Conservation (phyloP, 2,888 invertebrate species). For the Saturnia pavonia region DNA sequence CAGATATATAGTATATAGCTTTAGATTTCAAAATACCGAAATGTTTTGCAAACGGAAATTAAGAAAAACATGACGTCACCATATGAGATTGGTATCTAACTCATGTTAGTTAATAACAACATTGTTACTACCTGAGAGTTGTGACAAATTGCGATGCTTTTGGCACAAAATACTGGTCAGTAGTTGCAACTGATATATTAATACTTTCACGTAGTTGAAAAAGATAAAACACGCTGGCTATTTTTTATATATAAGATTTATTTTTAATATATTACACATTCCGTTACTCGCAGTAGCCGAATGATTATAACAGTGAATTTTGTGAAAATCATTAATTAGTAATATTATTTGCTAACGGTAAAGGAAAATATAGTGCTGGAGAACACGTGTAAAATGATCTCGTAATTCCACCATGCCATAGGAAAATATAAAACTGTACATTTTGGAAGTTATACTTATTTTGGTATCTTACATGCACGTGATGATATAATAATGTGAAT, state of each 20-base stretch:
- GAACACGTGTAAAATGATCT: no score
- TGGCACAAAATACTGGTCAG: constrained; percentile 1
- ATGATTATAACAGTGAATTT: background rate
- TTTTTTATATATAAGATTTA: background rate
- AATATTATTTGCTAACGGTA: background rate
- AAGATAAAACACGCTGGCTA: background rate
- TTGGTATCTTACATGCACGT: no score
- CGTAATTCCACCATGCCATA: no score
- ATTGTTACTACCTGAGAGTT: constrained; percentile 4
- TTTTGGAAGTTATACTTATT: no score
- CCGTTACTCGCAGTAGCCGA: no score
- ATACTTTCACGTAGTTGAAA: background rate
- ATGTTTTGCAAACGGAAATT: background rate
- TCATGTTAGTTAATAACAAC: background rate
- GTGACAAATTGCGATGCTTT: constrained; percentile 3
- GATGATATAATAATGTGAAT: background rate
- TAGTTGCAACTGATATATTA: background rate
- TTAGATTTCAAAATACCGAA: background rate
- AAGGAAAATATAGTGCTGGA: background rate
- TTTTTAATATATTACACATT: background rate
- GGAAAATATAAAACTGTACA: no score
- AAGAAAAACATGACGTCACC: background rate
- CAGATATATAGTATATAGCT: background rate
- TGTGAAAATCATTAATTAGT: background rate
- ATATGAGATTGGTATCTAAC: background rate